Conservation (phyloP, 2,888 invertebrate species). For the Lepas anatifera region DNA sequence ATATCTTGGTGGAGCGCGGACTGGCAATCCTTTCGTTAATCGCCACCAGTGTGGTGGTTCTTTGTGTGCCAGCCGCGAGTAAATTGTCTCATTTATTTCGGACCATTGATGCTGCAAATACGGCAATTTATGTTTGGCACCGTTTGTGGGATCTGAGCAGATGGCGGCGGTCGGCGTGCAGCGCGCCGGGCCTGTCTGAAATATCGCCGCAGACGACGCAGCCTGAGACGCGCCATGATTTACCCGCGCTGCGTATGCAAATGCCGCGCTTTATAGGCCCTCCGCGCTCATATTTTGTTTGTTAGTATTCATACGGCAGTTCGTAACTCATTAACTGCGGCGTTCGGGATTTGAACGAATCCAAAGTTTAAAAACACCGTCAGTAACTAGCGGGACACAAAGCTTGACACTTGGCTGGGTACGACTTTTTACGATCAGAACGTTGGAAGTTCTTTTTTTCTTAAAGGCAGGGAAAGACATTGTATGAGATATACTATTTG, state of each 20-base stretch:
- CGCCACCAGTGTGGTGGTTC: not conserved
- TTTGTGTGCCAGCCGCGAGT: not conserved
- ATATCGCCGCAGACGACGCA: not conserved
- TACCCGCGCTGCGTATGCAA: not conserved
- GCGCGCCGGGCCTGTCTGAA: not conserved
- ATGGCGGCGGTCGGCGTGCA: not conserved
- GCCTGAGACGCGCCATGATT: conserved; percentile 5
- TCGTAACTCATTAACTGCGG: conserved; percentile 5
- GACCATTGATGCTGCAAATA: conserved; percentile 3
- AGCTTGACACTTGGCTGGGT: too few relatives aligned
- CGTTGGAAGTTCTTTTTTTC: too few relatives aligned
- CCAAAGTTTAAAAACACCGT: not conserved
- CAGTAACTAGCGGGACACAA: not conserved
- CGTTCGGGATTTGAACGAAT: not conserved
- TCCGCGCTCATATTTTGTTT: conserved; percentile 13
- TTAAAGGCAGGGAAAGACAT: too few relatives aligned
- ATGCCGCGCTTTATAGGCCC: conserved; percentile 3
- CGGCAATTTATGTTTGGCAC: conserved; percentile 6
- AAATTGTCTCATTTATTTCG: conserved; percentile 5
- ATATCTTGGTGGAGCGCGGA: too few relatives aligned
- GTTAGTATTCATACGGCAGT: conserved; percentile 13
- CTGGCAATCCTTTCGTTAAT: not conserved
- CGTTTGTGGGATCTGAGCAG: not conserved
- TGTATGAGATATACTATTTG: too few relatives aligned
- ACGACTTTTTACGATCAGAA: too few relatives aligned